Evolutionary conservation across 2,888 invertebrate species (phyloP), one percentile per base, ranked within the genome.

Genomic region (Vandiemenella viatica): DNA sequence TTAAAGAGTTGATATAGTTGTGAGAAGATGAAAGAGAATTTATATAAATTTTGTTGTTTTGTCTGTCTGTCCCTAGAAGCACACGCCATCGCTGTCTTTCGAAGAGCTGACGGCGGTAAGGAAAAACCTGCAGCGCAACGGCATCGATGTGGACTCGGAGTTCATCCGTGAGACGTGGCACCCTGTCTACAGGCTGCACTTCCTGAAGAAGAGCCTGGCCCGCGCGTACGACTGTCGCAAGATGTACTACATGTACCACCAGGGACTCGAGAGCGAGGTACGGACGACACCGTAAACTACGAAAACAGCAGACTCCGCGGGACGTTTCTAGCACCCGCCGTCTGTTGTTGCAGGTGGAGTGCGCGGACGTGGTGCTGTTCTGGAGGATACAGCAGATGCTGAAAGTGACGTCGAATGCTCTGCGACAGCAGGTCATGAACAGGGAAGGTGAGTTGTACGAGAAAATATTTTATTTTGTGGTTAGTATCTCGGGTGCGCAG

Each of bases 311-410:
- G n/a, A n/a, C n/a, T n/a, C n/a, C n/a, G n/a, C n/a, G n/a, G n/a
- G n/a, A n/a, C n/a, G n/a, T n/a, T n/a, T n/a, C n/a, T n/a, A n/a
- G n/a, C n/a, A n/a, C n/a, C n/a, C n/a, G n/a, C n/a, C n/a, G n/a
- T n/a, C n/a, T n/a, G n/a, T n/a, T n/a, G n/a, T 51, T 61, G 6
- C 65, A 84, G 83, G 75, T 85, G 63, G 86, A 96, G 60, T 98
- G 97, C 65, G 85, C 86, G 63, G 96, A 97, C 63, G 88, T 98
- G 38, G 90, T 97, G 32, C 74, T 98, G 59, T 99, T 98, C 71
- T 97, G 96, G 88, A 77, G 97, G 59, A 87, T 99, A 60, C 90
- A 93, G 61, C 85, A 91, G 65, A 95, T 97, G 72, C 75, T 98
- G 58, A 84, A 87, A 61, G 87, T 93, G 1, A 97, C 97, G 0